Base-by-base conservation (phyloP, 1,140 invertebrate species). In the Lordiphosa mommai region DNA sequence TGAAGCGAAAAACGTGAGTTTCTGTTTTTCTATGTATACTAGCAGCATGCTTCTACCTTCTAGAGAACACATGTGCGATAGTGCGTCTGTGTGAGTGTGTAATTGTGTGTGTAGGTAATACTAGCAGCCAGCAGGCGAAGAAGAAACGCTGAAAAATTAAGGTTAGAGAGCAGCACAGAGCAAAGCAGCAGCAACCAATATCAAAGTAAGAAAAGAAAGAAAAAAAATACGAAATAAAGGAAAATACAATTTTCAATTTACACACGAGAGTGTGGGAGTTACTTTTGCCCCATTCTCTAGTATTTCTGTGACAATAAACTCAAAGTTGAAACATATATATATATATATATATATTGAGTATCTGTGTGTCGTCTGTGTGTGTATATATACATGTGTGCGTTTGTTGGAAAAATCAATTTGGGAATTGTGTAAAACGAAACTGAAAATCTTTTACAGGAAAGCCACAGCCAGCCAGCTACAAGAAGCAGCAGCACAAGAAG, bases 141-240 rank as follows among this genome's bases (percentile, higher is more conserved):
- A 52, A 87, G 65, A 72, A 88, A 84, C 72, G 72, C 72, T 72
- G 77, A 85, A 88, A 20, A 88, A 87, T 82, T 88, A 87, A 87
- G 85, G 85, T 87, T 87, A 87, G 76, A 86, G 77, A 71, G 79
- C 77, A 84, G 64, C 50, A 53, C 20, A 20, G 40, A 20, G 40
- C 40, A n/a, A 43, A 43, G 40, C 20, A 41, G 23, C 72, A 80
- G 71, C 61, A 73, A 72, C 57, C 72, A 70, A 63, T 44, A 61
- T 61, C 60, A 82, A 59, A 48, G 48, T 72, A 51, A 51, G 60
- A 82, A 77, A 72, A 82, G 72, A 69, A 82, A 80, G 80, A 68
- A 76, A 60, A 67, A 61, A 55, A 50, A 40, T 48, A 55, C 56
- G 34, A 52, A 82, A 72, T 64, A 38, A 37, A 47, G 23, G 17